Percentiles rank a stretch among this genome's conserved stretches.
Evolutionary conservation across 2,113 vertebrate genomes (phyloP).

Genomic region (Chamaea fasciata): DNA sequence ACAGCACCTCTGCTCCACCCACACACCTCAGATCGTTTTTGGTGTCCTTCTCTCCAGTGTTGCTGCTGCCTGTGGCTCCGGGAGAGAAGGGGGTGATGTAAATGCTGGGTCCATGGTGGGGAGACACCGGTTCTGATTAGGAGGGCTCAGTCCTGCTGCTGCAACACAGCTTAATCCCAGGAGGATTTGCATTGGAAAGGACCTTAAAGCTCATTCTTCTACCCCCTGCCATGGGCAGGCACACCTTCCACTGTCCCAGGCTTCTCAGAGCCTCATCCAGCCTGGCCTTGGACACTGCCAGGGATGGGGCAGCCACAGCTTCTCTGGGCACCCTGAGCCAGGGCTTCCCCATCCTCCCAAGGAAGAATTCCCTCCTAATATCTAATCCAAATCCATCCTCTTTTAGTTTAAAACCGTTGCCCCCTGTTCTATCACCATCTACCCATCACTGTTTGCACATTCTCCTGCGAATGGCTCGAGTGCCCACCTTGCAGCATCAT

Average conservation of each 20-base stretch:
- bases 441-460: not conserved
- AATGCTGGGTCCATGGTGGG: accelerated
- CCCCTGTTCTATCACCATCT: not conserved
- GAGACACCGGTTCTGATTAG: not conserved
- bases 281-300: not conserved
- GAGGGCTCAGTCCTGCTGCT: not conserved
- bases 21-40: not conserved
- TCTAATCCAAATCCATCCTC: not conserved
- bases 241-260: not conserved
- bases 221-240: not conserved
- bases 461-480: accelerated
- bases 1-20: not conserved
- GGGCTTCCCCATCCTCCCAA: not conserved
- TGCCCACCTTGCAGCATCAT: accelerated
- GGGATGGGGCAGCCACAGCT: not conserved
- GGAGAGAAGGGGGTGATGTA: not conserved
- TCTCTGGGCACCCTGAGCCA: not conserved
- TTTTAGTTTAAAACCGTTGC: not conserved
- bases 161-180: not conserved
- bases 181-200: not conserved
- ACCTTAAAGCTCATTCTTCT: not conserved
- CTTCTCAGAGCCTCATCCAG: accelerated
- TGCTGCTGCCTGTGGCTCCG: not conserved
- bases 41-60: not conserved
- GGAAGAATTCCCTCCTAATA: not conserved